Evolutionary conservation across 1,140 invertebrate species (phyloP), one percentile per base, ranked within the genome.

Genomic region (Papilio polyxenes): DNA sequence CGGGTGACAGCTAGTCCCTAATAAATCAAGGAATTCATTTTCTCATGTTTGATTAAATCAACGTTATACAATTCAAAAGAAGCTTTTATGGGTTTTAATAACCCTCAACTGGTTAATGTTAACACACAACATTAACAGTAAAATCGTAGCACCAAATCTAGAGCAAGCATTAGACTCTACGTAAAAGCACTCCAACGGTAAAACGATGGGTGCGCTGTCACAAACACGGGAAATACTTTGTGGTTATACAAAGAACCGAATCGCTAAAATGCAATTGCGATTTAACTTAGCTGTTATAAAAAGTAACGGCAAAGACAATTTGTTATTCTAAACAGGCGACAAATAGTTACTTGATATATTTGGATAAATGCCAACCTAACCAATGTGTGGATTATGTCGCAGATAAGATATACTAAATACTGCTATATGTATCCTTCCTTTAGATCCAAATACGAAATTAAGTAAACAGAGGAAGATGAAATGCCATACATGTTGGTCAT

Each of bases 141-240:
- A 59, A 62, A 72, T 62, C 81, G 81, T 75, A 49, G 49, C 40
- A 81, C 81, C 37, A 51, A 53, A 74, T 75, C 23, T 37, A 65
- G 62, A 65, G 23, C 62, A 65, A 65, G 62, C 62, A 65, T 65
- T 62, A 23, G 7, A 65, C 62, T 65, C 9, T 65, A 65, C 62
- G 62, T 65, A 31, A 65, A 65, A 65, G 62, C 62, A 65, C 62
- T 65, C 13, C 62, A 65, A 10, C 23, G 20, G 23, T 65, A 65
- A 65, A 65, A 31, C 62, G 62, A 65, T 31, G 17, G n/a, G n/a
- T 31, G 10, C 23, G 62, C 23, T 31, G 56, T 31, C 62, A 65
- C 23, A 65, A 65, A 37, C 62, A 65, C 20, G 23, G 20, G 20
- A 13, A 65, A 65, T 31, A 13, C 23, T 20, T 17, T n/a, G 15